Evolutionary conservation across 2,888 invertebrate species (phyloP).

Genomic region (Hirtodrosophila histrioides): DNA sequence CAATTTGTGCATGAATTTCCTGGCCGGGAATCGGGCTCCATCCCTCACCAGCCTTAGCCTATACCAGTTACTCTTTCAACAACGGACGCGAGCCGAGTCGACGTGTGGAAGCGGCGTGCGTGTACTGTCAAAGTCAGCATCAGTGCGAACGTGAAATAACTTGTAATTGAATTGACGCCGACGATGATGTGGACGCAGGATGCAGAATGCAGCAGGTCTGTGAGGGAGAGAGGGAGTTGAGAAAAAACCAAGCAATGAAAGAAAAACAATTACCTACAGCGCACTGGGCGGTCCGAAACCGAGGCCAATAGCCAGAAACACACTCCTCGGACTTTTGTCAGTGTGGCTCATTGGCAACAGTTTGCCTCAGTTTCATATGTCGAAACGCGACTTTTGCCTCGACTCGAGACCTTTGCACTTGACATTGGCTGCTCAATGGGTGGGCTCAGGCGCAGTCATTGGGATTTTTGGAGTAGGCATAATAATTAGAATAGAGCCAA

Average conservation of each 20-base stretch:
- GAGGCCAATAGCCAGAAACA: slow-evolving; percentile 13
- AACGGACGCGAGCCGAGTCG: slow-evolving; percentile 5
- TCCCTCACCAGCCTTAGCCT: neutral
- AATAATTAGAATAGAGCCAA: slow-evolving; percentile 71
- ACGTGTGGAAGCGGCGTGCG: slow-evolving; percentile 52
- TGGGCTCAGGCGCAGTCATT: slow-evolving; percentile 28
- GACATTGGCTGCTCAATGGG: slow-evolving; percentile 63
- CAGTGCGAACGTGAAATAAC: slow-evolving; percentile 55
- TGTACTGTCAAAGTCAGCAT: slow-evolving; percentile 43
- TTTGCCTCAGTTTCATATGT: slow-evolving; percentile 1
- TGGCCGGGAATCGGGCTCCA: slow-evolving; percentile 31
- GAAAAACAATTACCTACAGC: slow-evolving; percentile 70
- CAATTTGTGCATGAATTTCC: slow-evolving; percentile 70
- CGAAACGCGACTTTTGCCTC: slow-evolving; percentile 40
- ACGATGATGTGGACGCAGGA: slow-evolving; percentile 54
- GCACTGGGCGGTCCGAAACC: slow-evolving; percentile 58
- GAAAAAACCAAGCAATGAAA: slow-evolving; percentile 52
- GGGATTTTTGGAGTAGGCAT: slow-evolving; percentile 33
- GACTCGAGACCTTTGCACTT: slow-evolving; percentile 65
- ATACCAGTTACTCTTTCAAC: slow-evolving; percentile 1
- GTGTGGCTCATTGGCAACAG: slow-evolving; percentile 1
- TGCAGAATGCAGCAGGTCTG: slow-evolving; percentile 49
- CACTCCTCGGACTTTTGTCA: slow-evolving; percentile 9
- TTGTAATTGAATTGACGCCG: slow-evolving; percentile 75
- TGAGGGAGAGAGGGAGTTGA: slow-evolving; percentile 15